Evolutionary conservation across 2,797 vertebrate species (phyloP).

Genomic region (Darevskia nairensis): DNA sequence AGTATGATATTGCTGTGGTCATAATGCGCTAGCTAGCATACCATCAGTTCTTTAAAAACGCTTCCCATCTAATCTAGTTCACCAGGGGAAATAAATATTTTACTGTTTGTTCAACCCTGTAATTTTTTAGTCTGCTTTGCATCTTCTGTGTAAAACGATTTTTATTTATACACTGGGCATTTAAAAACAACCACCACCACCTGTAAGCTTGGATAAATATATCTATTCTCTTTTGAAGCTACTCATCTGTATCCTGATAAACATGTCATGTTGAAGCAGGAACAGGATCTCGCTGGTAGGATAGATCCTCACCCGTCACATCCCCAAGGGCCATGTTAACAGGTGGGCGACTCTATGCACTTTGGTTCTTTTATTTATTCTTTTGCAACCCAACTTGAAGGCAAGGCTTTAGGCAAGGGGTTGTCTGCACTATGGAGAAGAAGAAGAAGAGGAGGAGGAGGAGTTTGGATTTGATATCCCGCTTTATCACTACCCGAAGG

Average conservation of each 20-base stretch:
- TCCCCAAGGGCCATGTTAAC: too few species aligned
- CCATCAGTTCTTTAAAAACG: constrained; percentile 78
- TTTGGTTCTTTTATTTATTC: too few species aligned
- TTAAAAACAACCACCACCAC: not conserved
- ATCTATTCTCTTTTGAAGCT: not conserved
- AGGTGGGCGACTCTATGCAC: too few species aligned
- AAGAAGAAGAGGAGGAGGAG: too few species aligned
- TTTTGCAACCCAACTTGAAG: too few species aligned
- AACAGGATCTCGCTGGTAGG: too few species aligned
- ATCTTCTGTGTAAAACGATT: constrained; percentile 57
- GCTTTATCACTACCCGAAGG: too few species aligned
- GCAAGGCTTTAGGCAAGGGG: too few species aligned
- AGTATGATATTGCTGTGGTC: constrained; percentile 69
- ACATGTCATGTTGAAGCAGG: not conserved
- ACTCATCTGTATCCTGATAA: not conserved
- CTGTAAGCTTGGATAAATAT: constrained; percentile 16
- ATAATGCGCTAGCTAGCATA: constrained; percentile 69
- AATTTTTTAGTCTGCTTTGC: constrained; percentile 65
- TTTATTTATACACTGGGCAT: constrained; percentile 23
- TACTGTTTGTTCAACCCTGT: constrained; percentile 71
- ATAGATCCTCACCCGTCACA: too few species aligned
- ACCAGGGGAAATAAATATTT: constrained; percentile 79
- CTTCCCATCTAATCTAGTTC: constrained; percentile 72
- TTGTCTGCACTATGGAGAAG: too few species aligned
- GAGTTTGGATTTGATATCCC: too few species aligned